phyloP scores from a whole-genome alignment of 2,888 invertebrate species.

The Eupithecia subumbrata region DNA sequence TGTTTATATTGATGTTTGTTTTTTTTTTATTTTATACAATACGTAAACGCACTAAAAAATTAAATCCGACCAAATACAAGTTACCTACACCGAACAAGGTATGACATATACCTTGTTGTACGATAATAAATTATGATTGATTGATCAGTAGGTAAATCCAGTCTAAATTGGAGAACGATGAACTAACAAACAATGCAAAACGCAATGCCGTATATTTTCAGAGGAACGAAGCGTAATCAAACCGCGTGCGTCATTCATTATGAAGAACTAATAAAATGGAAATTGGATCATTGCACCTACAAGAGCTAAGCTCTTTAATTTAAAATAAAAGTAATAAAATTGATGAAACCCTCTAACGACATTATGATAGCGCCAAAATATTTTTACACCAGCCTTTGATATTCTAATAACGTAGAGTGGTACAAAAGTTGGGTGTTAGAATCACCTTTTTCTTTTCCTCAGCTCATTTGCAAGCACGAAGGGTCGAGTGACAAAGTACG shows the following conservation, averaged over 20 bases:
- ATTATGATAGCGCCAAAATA: constrained; percentile 14
- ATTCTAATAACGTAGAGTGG: constrained; percentile 20
- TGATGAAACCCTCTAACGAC: constrained; percentile 19
- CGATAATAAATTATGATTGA: neutral
- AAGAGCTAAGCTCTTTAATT: too few species aligned
- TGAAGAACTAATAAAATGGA: constrained; percentile 12
- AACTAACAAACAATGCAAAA: neutral
- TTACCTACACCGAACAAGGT: neutral
- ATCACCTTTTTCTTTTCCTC: constrained; percentile 27
- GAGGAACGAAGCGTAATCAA: neutral
- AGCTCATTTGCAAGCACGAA: constrained; percentile 36
- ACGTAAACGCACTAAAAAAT: neutral
- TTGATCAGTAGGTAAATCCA: neutral
- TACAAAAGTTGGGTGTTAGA: constrained; percentile 12
- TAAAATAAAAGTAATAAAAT: neutral
- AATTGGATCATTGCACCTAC: too few species aligned
- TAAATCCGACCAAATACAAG: neutral
- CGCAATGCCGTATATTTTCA: neutral
- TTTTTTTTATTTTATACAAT: neutral
- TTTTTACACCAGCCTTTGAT: constrained; percentile 29
- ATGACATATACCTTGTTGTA: neutral
- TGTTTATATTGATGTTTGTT: neutral
- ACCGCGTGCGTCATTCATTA: constrained; percentile 3
- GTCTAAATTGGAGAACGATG: neutral
- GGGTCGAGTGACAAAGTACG: constrained; percentile 26